phyloP scores from a whole-genome alignment of 2,888 invertebrate species.

The Biston betularia region DNA sequence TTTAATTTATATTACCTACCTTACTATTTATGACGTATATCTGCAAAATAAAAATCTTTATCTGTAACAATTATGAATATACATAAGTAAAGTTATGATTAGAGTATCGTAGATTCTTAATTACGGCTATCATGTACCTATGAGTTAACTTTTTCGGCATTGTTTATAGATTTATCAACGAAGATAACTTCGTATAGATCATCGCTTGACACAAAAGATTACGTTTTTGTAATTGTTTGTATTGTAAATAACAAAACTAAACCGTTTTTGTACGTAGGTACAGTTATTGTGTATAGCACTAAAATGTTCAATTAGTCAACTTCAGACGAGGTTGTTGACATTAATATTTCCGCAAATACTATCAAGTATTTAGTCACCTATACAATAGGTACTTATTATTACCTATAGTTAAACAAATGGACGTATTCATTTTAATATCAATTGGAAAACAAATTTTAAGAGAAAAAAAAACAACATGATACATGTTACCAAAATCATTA shows the following conservation, averaged over 20 bases:
- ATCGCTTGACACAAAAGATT: neutral
- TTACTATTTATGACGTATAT: too few species aligned
- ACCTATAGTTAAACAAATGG: too few species aligned
- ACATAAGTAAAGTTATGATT: too few species aligned
- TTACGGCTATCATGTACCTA: neutral
- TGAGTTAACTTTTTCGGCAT: neutral
- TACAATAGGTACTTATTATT: neutral
- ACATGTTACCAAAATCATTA: too few species aligned
- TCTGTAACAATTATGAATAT: neutral
- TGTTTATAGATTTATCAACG: conserved; percentile 2
- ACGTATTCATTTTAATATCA: too few species aligned
- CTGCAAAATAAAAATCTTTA: too few species aligned
- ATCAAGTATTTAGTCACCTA: conserved; percentile 1
- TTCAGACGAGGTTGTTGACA: conserved; percentile 10
- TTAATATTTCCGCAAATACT: conserved; percentile 7
- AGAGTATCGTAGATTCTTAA: too few species aligned
- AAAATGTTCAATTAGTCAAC: conserved; percentile 9
- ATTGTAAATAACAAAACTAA: neutral
- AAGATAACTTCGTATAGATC: neutral
- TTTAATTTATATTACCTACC: too few species aligned
- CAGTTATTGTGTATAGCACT: neutral
- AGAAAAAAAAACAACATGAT: too few species aligned
- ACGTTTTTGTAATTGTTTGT: neutral
- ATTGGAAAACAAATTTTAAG: too few species aligned
- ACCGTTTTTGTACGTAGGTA: neutral